Evolutionary conservation across 2,888 invertebrate species (phyloP).

Genomic region (Argyresthia albistria): DNA sequence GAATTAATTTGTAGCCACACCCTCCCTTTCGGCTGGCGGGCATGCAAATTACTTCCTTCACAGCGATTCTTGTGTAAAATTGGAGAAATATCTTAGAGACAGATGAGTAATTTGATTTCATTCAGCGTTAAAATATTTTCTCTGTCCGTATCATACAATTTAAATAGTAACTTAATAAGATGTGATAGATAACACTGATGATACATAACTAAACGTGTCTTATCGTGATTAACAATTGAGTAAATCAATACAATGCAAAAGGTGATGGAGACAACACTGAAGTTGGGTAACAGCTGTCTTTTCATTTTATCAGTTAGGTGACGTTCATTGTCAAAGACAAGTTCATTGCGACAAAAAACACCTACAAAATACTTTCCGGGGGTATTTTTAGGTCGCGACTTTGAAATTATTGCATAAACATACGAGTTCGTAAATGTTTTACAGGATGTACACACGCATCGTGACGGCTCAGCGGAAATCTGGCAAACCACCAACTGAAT

Average conservation of each 20-base stretch:
- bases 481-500: slow-evolving; percentile 33
- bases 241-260: neutral
- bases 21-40: too few relatives aligned
- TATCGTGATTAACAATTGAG: neutral
- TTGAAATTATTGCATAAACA: slow-evolving; percentile 2
- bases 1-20: neutral
- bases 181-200: neutral
- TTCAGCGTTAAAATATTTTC: neutral
- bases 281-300: neutral
- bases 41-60: neutral
- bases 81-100: neutral
- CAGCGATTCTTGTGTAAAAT: neutral
- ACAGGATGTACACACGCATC: slow-evolving; percentile 11
- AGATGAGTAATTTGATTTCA: neutral
- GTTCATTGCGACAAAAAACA: slow-evolving; percentile 1
- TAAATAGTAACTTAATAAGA: neutral
- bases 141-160: neutral
- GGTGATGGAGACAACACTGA: neutral
- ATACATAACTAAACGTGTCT: neutral
- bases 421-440: neutral
- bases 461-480: slow-evolving; percentile 22
- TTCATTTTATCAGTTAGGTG: neutral
- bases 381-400: neutral
- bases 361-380: neutral
- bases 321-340: slow-evolving; percentile 1